Conservation (phyloP, 2,888 invertebrate species). For the Lithophane semibrunnea region DNA sequence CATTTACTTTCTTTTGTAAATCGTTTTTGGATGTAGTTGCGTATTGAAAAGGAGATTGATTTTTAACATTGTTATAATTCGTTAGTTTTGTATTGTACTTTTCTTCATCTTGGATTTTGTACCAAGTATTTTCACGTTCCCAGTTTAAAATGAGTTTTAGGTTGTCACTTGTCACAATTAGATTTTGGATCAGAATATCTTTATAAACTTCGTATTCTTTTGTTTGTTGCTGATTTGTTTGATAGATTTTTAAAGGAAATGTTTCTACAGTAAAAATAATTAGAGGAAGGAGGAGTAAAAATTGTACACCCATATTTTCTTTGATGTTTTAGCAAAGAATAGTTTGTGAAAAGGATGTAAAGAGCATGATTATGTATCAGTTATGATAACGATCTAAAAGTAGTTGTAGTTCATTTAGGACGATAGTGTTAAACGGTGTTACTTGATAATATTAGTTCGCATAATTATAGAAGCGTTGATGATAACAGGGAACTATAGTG, state of each 20-base stretch:
- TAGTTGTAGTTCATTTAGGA: constrained; percentile 25
- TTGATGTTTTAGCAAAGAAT: constrained; percentile 5
- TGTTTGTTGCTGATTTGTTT: constrained; percentile 37
- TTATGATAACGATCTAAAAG: constrained; percentile 33
- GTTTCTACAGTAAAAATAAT: constrained; percentile 12
- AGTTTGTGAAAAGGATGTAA: constrained; percentile 4
- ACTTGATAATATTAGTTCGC: constrained; percentile 27
- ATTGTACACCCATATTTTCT: constrained; percentile 32
- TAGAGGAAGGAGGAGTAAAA: constrained; percentile 17
- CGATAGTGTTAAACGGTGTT: constrained; percentile 42
- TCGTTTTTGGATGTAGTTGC: background rate
- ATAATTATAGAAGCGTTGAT: constrained; percentile 37
- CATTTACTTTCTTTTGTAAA: background rate
- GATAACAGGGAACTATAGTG: constrained; percentile 2
- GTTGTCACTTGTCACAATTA: constrained; percentile 70
- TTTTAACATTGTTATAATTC: constrained; percentile 4
- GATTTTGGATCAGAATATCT: constrained; percentile 66
- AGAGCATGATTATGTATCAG: constrained; percentile 46
- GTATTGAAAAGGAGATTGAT: background rate
- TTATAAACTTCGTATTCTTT: constrained; percentile 62
- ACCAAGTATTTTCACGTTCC: constrained; percentile 52
- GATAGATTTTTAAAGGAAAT: constrained; percentile 19
- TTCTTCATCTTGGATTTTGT: constrained; percentile 13
- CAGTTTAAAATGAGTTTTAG: constrained; percentile 66
- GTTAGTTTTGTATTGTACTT: background rate